These are phyloP conservation scores for Morbakka virulenta DNA, from an alignment of 30 jellyfish, hydroid and myxozoan species.

Conservation along the genomic window DNA sequence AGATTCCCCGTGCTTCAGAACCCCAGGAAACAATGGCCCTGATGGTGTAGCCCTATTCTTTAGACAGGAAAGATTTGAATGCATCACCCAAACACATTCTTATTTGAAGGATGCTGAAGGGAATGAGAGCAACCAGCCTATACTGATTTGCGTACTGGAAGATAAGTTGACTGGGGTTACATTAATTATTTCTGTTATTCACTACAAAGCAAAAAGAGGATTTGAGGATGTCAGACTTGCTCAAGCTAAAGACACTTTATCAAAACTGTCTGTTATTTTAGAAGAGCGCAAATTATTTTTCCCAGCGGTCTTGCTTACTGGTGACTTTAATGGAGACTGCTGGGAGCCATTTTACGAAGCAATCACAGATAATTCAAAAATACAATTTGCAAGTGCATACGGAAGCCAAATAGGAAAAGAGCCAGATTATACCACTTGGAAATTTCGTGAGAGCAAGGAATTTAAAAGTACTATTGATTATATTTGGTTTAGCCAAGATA, in stretches of 20 bases:
- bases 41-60: conserved; percentile 83
- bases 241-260: conserved; percentile 55
- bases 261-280: conserved; percentile 6
- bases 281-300: not conserved
- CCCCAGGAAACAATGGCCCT: conserved; percentile 71
- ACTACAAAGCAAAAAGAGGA: conserved; percentile 78
- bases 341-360: conserved; percentile 45
- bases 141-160: conserved; percentile 22
- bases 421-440: conserved; percentile 73
- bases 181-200: conserved; percentile 58
- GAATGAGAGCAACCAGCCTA: conserved; percentile 60
- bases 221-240: conserved; percentile 55
- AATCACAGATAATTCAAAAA: conserved; percentile 5
- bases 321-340: conserved; percentile 79
- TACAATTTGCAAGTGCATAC: conserved; percentile 52
- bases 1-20: conserved; percentile 78
- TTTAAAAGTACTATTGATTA: conserved; percentile 68
- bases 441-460: conserved; percentile 63
- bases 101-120: conserved; percentile 57
- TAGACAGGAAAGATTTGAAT: conserved; percentile 15
- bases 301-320: conserved; percentile 52
- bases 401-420: conserved; percentile 18
- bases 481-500: conserved; percentile 60
- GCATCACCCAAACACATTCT: not conserved
- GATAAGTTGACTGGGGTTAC: conserved; percentile 6